A percentile compares a stretch with the other conserved stretches of the same genome.
phyloP scores from a whole-genome alignment of 2,888 invertebrate genomes.

The Asteroscopus sphinx region DNA sequence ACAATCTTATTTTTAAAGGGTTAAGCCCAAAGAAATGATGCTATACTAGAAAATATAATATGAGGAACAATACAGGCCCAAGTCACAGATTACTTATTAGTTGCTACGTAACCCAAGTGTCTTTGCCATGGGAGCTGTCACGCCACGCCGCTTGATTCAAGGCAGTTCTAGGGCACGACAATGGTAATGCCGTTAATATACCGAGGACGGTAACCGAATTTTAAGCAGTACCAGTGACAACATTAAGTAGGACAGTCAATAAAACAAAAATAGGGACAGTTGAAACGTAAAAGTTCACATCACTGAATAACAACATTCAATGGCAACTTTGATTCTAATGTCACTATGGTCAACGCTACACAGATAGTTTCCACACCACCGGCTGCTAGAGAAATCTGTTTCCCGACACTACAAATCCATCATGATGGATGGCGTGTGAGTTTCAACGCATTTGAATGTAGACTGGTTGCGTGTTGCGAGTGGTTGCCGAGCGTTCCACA shows the following conservation, averaged over 20 bases:
- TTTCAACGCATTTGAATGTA: conserved; percentile 88
- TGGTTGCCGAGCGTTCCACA: conserved; percentile 86
- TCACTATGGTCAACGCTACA: conserved; percentile 65
- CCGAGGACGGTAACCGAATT: conserved; percentile 30
- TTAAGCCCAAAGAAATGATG: conserved; percentile 62
- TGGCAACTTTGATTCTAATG: conserved; percentile 78
- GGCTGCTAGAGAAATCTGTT: conserved; percentile 83
- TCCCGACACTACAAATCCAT: conserved; percentile 86
- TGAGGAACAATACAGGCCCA: conserved; percentile 42
- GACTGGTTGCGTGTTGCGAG: conserved; percentile 86
- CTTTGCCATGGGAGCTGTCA: conserved; percentile 8
- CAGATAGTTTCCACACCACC: conserved; percentile 75
- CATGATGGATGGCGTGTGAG: conserved; percentile 88
- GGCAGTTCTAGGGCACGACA: conserved; percentile 28
- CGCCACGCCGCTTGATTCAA: conserved; percentile 8
- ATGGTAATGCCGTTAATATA: conserved; percentile 31
- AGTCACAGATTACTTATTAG: too few relatives aligned
- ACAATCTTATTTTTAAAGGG: conserved; percentile 65
- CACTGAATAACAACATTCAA: conserved; percentile 85
- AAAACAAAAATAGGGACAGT: conserved; percentile 51
- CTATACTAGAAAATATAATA: conserved; percentile 34
- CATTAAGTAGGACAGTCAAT: conserved; percentile 35
- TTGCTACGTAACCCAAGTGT: conserved; percentile 13
- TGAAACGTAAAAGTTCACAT: conserved; percentile 76
- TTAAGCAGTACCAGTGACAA: conserved; percentile 34